Conservation (phyloP, 2,113 vertebrate genomes). For the Petrocephalus microphthalmus region DNA sequence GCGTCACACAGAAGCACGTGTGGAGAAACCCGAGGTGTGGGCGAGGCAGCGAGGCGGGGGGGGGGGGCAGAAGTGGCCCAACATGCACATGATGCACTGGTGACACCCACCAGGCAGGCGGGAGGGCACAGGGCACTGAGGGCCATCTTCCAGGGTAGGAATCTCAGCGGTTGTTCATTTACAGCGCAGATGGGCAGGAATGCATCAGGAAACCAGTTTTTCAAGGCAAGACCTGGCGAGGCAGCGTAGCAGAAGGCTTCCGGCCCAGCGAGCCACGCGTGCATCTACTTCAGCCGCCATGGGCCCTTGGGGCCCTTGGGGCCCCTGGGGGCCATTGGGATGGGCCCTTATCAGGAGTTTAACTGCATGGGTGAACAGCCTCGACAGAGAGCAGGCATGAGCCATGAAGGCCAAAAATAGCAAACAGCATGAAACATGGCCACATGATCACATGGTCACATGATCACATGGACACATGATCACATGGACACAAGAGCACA, state of each 20-base stretch:
- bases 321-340: neutral
- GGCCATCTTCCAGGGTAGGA: neutral
- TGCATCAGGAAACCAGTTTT: neutral
- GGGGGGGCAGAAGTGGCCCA: neutral
- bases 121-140: neutral
- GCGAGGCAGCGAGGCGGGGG: neutral
- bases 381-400: neutral
- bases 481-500: too few species aligned
- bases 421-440: too few species aligned
- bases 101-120: neutral
- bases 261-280: neutral
- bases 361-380: neutral
- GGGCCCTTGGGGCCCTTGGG: too few species aligned
- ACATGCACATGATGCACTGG: neutral
- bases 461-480: too few species aligned
- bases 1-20: neutral
- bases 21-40: neutral
- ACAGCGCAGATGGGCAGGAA: neutral
- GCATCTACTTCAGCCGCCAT: neutral
- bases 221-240: neutral
- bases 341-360: neutral
- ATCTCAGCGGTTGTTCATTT: neutral
- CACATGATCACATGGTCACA: too few species aligned
- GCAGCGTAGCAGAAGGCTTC: neutral
- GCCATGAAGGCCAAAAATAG: neutral